Percentiles rank a stretch among this genome's conserved stretches.
Evolutionary conservation across 2,888 invertebrate genomes (phyloP).

Genomic region (Smittia aterrima): DNA sequence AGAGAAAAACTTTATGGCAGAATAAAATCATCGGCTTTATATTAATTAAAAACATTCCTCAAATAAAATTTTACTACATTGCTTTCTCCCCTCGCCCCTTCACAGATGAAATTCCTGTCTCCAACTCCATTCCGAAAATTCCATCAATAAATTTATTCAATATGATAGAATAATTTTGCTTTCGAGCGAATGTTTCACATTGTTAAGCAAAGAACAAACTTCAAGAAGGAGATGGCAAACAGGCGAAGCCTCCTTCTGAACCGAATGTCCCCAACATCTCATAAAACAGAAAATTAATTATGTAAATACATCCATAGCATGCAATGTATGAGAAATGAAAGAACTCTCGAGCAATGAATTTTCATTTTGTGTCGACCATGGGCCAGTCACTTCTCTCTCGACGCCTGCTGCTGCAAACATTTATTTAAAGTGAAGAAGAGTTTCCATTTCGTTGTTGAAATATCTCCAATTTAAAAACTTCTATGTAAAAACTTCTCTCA

Average conservation of each 20-base stretch:
- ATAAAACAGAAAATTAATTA: conserved; percentile 38
- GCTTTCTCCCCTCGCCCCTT: neutral
- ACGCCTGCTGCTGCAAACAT: neutral
- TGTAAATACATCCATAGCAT: conserved; percentile 29
- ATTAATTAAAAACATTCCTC: conserved; percentile 29
- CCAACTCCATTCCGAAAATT: conserved; percentile 3
- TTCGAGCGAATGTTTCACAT: conserved; percentile 4
- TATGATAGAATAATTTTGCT: conserved; percentile 24
- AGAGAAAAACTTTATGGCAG: neutral
- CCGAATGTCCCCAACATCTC: conserved; percentile 22
- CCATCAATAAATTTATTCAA: conserved; percentile 28
- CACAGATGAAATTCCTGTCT: conserved; percentile 9
- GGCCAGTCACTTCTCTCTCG: neutral
- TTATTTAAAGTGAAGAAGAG: neutral
- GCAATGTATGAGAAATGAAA: conserved; percentile 16
- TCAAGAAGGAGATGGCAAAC: neutral
- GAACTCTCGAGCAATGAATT: conserved; percentile 12
- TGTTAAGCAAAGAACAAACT: conserved; percentile 16
- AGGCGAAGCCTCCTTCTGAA: neutral
- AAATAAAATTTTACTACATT: conserved; percentile 24
- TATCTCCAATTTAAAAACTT: neutral
- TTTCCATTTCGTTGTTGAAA: neutral
- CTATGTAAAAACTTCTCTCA: no score
- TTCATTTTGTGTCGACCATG: neutral
- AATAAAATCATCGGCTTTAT: conserved; percentile 29